Conservation (phyloP, 2,888 invertebrate genomes). For the Oligia strigilis region DNA sequence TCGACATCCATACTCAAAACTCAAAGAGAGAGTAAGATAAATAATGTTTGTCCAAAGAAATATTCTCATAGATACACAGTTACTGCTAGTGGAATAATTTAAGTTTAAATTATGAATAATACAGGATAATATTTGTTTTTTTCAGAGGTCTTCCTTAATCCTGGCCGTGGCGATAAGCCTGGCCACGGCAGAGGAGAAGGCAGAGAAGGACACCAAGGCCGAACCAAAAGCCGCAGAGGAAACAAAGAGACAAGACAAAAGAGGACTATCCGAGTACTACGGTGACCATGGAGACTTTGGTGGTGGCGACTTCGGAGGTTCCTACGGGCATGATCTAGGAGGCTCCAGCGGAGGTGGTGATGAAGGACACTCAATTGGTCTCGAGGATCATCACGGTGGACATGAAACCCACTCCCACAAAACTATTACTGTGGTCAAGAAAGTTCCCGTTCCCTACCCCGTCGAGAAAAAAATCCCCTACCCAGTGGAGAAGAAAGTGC, state of each 20-base stretch:
- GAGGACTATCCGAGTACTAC: constrained; percentile 89
- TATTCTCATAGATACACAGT: not conserved
- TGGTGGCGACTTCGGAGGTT: constrained; percentile 73
- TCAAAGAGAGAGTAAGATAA: not conserved
- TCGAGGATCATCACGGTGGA: constrained; percentile 82
- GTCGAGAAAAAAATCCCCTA: constrained; percentile 93
- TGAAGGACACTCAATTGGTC: constrained; percentile 66
- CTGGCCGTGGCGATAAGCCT: constrained; percentile 90
- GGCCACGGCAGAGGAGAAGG: constrained; percentile 90
- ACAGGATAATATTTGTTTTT: constrained; percentile 61
- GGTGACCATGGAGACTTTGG: constrained; percentile 81
- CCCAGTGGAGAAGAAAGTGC: constrained; percentile 93
- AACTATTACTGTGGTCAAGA: constrained; percentile 93
- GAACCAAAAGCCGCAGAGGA: constrained; percentile 85
- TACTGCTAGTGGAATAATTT: not conserved
- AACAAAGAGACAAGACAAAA: constrained; percentile 90
- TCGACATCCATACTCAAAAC: too few relatives aligned
- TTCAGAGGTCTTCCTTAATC: constrained; percentile 88
- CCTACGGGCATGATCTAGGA: constrained; percentile 68
- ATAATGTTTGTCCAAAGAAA: not conserved
- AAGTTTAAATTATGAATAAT: not conserved
- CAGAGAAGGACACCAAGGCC: constrained; percentile 86
- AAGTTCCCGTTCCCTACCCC: constrained; percentile 93
- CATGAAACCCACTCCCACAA: constrained; percentile 76
- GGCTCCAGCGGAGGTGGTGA: constrained; percentile 68